A percentile compares a stretch with the other conserved stretches of the same genome.
Conservation (phyloP, 2,888 invertebrate genomes). For the Aelia acuminata region DNA sequence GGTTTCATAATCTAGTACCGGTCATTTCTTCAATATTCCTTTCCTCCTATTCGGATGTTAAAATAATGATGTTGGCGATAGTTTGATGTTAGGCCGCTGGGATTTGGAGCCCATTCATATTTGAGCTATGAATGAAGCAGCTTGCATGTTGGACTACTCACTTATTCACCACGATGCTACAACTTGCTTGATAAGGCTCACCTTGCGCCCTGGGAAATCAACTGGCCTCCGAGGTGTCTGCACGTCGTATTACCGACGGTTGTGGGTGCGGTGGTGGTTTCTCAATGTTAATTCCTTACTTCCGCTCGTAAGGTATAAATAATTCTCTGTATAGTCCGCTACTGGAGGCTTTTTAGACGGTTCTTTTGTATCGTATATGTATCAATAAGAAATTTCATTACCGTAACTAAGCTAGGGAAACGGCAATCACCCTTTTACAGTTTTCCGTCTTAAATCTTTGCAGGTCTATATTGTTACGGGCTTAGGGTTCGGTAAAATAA, state of each 20-base stretch:
- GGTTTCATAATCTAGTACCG: too few species aligned
- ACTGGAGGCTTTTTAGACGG: neutral
- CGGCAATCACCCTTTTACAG: too few species aligned
- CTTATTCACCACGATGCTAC: neutral
- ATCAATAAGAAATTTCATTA: too few species aligned
- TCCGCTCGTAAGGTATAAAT: neutral
- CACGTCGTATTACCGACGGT: neutral
- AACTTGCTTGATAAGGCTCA: slow-evolving; percentile 35
- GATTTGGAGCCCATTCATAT: neutral
- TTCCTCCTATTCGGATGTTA: too few species aligned
- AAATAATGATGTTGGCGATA: neutral
- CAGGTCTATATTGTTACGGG: too few species aligned
- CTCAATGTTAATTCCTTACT: neutral
- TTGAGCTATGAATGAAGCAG: neutral
- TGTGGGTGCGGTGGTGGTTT: too few species aligned
- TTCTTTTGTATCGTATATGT: neutral
- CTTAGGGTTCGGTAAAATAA: too few species aligned
- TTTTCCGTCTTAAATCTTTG: too few species aligned
- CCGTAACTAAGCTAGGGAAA: too few species aligned
- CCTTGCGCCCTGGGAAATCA: slow-evolving; percentile 30
- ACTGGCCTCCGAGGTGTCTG: slow-evolving; percentile 21
- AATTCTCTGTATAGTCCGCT: neutral
- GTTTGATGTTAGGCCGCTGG: neutral
- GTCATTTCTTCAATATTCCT: too few species aligned
- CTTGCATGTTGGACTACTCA: too few species aligned